phyloP scores from a whole-genome alignment of 2,888 invertebrate species.

The Oxycera nigricornis region DNA sequence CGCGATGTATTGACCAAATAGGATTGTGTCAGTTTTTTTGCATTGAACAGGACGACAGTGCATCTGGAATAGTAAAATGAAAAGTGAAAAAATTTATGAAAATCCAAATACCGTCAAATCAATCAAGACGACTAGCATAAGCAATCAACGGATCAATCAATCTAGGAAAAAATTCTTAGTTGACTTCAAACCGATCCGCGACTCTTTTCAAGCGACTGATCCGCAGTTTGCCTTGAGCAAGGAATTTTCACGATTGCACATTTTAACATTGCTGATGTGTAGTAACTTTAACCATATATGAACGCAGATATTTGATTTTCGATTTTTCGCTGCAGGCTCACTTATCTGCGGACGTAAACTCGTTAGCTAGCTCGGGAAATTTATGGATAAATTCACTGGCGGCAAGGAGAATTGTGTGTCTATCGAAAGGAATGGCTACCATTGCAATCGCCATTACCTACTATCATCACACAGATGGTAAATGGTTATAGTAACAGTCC shows the following conservation, averaged over 20 bases:
- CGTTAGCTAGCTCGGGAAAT: not conserved
- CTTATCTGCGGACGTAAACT: not conserved
- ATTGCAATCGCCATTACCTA: not conserved
- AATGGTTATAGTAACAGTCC: too few species aligned
- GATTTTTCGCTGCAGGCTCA: not conserved
- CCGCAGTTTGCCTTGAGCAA: not conserved
- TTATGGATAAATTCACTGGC: not conserved
- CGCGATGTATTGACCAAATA: slow-evolving; percentile 89
- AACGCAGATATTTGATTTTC: not conserved
- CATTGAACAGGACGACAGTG: slow-evolving; percentile 92
- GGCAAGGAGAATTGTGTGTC: not conserved
- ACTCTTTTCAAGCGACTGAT: not conserved
- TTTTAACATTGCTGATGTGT: not conserved
- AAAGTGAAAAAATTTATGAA: not conserved
- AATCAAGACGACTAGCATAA: not conserved
- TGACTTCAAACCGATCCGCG: not conserved
- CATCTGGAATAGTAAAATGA: slow-evolving; percentile 73
- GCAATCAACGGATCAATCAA: slow-evolving; percentile 14
- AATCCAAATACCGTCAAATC: not conserved
- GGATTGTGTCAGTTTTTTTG: slow-evolving; percentile 79
- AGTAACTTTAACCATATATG: slow-evolving; percentile 7
- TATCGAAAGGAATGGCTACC: not conserved
- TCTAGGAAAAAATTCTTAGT: not conserved
- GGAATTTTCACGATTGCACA: not conserved
- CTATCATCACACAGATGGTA: not conserved